Percentiles rank a stretch among this genome's conserved stretches.
phyloP scores from a whole-genome alignment of 2,797 vertebrate genomes.

The Macropus fuliginosus region DNA sequence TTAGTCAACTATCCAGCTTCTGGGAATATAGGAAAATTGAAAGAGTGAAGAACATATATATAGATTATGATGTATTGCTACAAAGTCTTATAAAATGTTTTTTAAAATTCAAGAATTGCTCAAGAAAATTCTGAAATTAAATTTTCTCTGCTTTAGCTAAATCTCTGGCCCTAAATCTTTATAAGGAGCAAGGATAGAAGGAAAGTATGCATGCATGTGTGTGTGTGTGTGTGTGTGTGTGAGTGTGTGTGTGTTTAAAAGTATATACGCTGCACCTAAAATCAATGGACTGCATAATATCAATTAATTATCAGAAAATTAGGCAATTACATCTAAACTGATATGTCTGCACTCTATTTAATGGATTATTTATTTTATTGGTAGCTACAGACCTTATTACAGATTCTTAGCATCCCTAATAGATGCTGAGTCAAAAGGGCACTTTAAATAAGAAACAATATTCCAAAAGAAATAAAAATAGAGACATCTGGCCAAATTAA shows the following conservation, averaged over 20 bases:
- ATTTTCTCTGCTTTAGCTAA: slow-evolving; percentile 55
- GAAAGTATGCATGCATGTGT: background rate
- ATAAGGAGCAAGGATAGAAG: background rate
- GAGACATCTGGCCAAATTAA: slow-evolving; percentile 40
- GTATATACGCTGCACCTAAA: background rate
- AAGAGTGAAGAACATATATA: background rate
- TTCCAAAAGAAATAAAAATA: background rate
- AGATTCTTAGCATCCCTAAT: slow-evolving; percentile 26
- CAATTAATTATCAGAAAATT: slow-evolving; percentile 27
- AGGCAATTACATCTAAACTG: slow-evolving; percentile 15
- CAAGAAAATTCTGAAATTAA: background rate
- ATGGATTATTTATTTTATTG: slow-evolving; percentile 31
- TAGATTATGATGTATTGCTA: background rate
- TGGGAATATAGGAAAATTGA: background rate
- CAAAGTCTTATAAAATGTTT: slow-evolving; percentile 47
- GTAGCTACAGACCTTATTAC: background rate
- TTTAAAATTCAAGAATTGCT: background rate
- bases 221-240: background rate
- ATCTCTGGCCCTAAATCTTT: slow-evolving; percentile 28
- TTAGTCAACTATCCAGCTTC: background rate
- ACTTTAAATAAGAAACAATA: background rate
- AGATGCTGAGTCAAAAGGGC: slow-evolving; percentile 17
- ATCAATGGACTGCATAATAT: slow-evolving; percentile 20
- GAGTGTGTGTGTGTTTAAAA: background rate
- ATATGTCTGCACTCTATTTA: slow-evolving; percentile 12